These are phyloP conservation scores for Parnassius mnemosyne DNA, from an alignment of 2,888 invertebrate species.

Conservation along the genomic window DNA sequence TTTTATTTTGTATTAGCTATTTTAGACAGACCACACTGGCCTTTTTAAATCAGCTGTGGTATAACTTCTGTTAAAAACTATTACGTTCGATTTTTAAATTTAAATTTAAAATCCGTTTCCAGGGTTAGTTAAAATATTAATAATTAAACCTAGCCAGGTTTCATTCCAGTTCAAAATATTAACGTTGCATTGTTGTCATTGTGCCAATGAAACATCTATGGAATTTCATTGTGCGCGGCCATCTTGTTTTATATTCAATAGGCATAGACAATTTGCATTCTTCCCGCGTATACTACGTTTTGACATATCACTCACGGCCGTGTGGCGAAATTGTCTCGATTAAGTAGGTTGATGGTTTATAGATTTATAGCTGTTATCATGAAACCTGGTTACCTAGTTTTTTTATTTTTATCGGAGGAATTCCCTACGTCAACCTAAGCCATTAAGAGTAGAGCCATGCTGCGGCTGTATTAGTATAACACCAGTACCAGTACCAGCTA, in stretches of 20 bases:
- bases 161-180: slow-evolving; percentile 13
- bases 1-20: too few relatives aligned
- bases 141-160: background rate
- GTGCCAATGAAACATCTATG: slow-evolving; percentile 14
- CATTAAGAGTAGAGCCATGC: too few relatives aligned
- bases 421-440: too few relatives aligned
- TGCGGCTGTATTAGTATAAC: too few relatives aligned
- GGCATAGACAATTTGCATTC: slow-evolving; percentile 43
- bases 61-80: too few relatives aligned
- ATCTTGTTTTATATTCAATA: slow-evolving; percentile 42
- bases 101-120: too few relatives aligned
- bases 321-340: slow-evolving; percentile 47
- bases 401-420: background rate
- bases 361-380: background rate
- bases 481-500: too few relatives aligned
- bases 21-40: too few relatives aligned
- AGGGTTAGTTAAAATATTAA: background rate
- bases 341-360: slow-evolving; percentile 11
- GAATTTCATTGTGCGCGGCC: slow-evolving; percentile 21
- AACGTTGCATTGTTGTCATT: slow-evolving; percentile 12
- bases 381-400: background rate
- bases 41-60: too few relatives aligned
- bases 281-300: slow-evolving; percentile 39
- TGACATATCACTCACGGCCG: slow-evolving; percentile 56
- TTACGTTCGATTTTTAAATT: too few relatives aligned